These are phyloP conservation scores for Onychostruthus taczanowskii DNA, from an alignment of 2,113 vertebrate species.

Conservation along the genomic window DNA sequence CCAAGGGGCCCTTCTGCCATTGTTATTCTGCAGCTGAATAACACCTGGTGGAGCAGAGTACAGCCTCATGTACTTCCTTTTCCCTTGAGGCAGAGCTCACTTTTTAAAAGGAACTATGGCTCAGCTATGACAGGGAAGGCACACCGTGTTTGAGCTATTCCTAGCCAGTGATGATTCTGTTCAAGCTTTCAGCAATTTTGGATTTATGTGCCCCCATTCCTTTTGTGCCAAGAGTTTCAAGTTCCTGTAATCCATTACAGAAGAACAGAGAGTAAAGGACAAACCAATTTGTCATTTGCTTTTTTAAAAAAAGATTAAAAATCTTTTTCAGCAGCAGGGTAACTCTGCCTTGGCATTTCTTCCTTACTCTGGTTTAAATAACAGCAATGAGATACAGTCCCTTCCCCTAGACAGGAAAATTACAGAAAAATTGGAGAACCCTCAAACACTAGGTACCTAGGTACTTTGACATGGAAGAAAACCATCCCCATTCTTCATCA, in stretches of 20 bases:
- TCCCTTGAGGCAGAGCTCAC: neutral
- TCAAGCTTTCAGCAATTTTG: neutral
- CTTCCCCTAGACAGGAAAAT: neutral
- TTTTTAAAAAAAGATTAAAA: neutral
- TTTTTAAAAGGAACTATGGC: neutral
- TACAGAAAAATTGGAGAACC: neutral
- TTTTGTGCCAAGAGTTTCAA: neutral
- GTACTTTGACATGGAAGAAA: neutral
- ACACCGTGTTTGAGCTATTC: fast-evolving
- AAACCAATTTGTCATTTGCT: neutral
- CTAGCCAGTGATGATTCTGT: neutral
- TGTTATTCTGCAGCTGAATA: neutral
- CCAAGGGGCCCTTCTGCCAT: neutral
- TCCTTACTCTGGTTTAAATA: neutral
- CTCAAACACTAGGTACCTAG: neutral
- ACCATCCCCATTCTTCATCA: neutral
- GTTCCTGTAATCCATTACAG: neutral
- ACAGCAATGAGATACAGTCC: neutral
- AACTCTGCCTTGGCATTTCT: neutral
- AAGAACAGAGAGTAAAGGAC: neutral
- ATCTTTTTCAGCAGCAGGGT: neutral
- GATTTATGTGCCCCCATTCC: neutral
- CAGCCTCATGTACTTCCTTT: neutral
- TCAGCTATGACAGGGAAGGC: neutral
- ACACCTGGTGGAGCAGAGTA: neutral